phyloP scores from a whole-genome alignment of 2,888 invertebrate genomes.

The Xestia c-nigrum region DNA sequence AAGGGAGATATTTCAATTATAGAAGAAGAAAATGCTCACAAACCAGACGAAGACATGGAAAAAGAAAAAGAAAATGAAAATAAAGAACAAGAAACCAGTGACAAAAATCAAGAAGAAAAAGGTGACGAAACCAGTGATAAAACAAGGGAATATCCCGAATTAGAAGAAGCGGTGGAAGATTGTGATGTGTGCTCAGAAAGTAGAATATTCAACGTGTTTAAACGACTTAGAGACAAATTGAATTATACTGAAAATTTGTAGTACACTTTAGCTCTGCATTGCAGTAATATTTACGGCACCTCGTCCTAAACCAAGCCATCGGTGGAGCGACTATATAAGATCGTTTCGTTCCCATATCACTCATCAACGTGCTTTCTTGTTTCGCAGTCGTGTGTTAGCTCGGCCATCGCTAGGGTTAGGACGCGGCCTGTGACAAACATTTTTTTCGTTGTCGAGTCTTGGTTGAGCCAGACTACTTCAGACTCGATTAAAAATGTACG shows the following conservation, averaged over 20 bases:
- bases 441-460: neutral
- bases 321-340: neutral
- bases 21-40: slow-evolving; percentile 37
- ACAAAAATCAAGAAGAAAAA: slow-evolving; percentile 16
- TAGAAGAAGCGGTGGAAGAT: slow-evolving; percentile 60
- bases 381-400: neutral
- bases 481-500: slow-evolving; percentile 1
- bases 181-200: slow-evolving; percentile 83
- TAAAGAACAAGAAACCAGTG: slow-evolving; percentile 29
- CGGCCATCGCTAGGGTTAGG: neutral
- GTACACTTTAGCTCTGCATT: slow-evolving; percentile 19
- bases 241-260: slow-evolving; percentile 73
- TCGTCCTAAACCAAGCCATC: neutral
- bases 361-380: neutral
- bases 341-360: neutral
- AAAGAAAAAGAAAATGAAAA: slow-evolving; percentile 47
- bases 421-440: neutral
- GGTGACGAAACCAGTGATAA: slow-evolving; percentile 28
- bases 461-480: too few species aligned
- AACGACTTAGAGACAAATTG: slow-evolving; percentile 83
- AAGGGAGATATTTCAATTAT: neutral
- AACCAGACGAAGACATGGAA: slow-evolving; percentile 31
- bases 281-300: slow-evolving; percentile 16
- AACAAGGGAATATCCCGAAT: slow-evolving; percentile 43
- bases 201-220: slow-evolving; percentile 81